phyloP scores from a whole-genome alignment of 2,113 vertebrate genomes.

The Vulpes lagopus region DNA sequence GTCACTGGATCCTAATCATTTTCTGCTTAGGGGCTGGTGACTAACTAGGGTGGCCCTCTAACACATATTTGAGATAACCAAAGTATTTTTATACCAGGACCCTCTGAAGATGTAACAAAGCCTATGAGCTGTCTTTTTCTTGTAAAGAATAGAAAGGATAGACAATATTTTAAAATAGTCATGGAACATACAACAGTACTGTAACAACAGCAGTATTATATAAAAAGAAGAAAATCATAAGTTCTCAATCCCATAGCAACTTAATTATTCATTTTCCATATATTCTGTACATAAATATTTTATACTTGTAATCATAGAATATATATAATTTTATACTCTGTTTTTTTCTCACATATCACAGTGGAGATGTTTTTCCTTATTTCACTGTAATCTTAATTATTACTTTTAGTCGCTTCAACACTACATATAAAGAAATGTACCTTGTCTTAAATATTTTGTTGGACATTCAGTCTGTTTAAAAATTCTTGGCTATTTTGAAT shows the following conservation, averaged over 20 bases:
- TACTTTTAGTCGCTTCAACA: background rate
- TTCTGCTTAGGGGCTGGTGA: background rate
- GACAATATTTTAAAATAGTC: background rate
- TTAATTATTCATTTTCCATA: conserved; percentile 52
- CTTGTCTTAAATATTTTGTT: background rate
- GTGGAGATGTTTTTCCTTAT: background rate
- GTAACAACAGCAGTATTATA: background rate
- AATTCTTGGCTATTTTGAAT: background rate
- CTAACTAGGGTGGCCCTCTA: background rate
- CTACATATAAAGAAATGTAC: background rate
- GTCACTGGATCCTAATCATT: background rate
- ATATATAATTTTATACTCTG: background rate
- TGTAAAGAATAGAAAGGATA: background rate
- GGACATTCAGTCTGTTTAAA: background rate
- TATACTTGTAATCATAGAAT: background rate
- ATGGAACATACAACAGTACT: background rate
- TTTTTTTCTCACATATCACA: background rate
- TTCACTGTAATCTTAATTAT: background rate
- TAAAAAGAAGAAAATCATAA: conserved; percentile 18
- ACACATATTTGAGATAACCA: background rate
- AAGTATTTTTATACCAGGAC: background rate
- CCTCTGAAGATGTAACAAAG: background rate
- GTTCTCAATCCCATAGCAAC: background rate
- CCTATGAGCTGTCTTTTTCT: background rate
- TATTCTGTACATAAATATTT: conserved; percentile 60